Percentiles rank a stretch among this genome's conserved stretches.
Conservation (phyloP, 2,888 invertebrate genomes). For the Tanypteryx hageni region DNA sequence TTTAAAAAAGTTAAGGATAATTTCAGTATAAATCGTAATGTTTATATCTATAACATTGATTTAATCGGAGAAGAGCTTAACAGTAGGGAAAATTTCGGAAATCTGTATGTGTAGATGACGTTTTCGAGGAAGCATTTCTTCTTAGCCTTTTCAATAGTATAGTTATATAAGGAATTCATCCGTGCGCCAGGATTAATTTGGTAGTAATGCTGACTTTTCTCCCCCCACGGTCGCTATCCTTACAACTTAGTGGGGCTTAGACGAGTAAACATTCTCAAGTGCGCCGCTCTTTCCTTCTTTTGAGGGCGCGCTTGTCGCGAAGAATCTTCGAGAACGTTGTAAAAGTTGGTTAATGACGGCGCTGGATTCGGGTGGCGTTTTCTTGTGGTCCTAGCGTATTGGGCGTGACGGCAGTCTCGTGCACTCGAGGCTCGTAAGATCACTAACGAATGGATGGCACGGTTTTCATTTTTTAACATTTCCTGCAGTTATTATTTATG, state of each 20-base stretch:
- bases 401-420: neutral
- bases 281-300: neutral
- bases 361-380: conserved; percentile 10
- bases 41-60: too few relatives aligned
- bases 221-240: too few relatives aligned
- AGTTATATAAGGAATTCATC: too few relatives aligned
- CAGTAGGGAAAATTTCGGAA: too few relatives aligned
- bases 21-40: too few relatives aligned
- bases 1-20: too few relatives aligned
- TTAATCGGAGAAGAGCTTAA: too few relatives aligned
- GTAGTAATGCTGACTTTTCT: too few relatives aligned
- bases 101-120: too few relatives aligned
- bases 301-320: neutral
- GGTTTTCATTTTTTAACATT: neutral
- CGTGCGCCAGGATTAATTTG: too few relatives aligned
- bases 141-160: too few relatives aligned
- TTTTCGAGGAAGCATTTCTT: too few relatives aligned
- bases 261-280: neutral
- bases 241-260: neutral
- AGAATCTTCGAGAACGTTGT: neutral
- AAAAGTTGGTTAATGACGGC: conserved; percentile 11
- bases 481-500: neutral
- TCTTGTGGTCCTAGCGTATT: neutral
- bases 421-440: neutral
- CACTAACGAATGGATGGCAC: neutral